phyloP scores from a whole-genome alignment of 2,113 vertebrate species.

The Piprites chloris region DNA sequence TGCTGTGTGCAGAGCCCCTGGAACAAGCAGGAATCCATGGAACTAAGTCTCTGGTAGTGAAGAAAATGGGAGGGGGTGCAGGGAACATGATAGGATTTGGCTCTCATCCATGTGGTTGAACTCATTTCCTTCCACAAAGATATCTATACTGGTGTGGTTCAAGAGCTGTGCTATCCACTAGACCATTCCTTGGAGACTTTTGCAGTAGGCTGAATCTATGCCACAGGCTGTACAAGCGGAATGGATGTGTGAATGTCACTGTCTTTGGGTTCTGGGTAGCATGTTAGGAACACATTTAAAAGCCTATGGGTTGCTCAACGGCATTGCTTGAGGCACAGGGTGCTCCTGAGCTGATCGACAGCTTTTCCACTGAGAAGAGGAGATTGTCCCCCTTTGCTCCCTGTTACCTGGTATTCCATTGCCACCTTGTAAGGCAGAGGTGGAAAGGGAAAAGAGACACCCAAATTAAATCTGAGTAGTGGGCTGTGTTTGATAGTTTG shows the following conservation, averaged over 20 bases:
- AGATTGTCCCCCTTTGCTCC: rapidly evolving
- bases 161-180: background rate
- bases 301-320: rapidly evolving
- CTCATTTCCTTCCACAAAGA: background rate
- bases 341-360: background rate
- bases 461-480: background rate
- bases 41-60: background rate
- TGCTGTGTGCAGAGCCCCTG: background rate
- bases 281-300: background rate
- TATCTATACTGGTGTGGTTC: background rate
- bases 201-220: background rate
- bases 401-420: background rate
- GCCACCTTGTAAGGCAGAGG: background rate
- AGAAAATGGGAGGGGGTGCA: background rate
- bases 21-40: background rate
- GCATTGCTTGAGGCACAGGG: background rate
- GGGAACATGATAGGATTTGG: background rate
- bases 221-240: background rate
- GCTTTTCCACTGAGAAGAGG: background rate
- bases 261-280: background rate
- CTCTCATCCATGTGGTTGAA: background rate
- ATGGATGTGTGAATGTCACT: background rate
- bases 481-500: background rate
- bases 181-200: background rate
- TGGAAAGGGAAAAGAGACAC: background rate